These are phyloP conservation scores for Microplitis demolitor DNA, from an alignment of 1,140 invertebrate genomes.

Conservation along the genomic window DNA sequence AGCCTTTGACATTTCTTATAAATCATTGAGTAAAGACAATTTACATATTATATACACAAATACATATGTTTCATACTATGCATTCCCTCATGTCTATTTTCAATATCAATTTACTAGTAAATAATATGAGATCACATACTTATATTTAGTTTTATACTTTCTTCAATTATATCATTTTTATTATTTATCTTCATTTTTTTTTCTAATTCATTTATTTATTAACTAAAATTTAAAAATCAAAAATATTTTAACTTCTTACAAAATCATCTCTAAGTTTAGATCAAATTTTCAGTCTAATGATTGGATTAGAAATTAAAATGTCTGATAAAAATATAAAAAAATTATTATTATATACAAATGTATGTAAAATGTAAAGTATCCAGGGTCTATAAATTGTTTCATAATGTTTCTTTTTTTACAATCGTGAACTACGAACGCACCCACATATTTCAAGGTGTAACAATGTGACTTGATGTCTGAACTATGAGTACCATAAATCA, in stretches of 20 bases:
- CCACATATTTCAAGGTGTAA: constrained; percentile 19
- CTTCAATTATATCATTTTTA: neutral
- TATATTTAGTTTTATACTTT: constrained; percentile 7
- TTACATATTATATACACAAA: constrained; percentile 6
- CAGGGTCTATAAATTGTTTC: too few relatives aligned
- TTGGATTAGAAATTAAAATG: too few relatives aligned
- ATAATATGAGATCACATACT: constrained; percentile 17
- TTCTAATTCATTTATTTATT: too few relatives aligned
- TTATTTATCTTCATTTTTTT: neutral
- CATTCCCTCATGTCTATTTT: constrained; percentile 15
- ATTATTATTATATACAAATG: too few relatives aligned
- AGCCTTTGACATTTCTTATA: constrained; percentile 13
- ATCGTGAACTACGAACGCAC: neutral
- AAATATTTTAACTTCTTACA: too few relatives aligned
- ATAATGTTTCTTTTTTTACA: too few relatives aligned
- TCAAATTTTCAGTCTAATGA: too few relatives aligned
- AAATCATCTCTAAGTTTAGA: too few relatives aligned
- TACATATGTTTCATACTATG: neutral
- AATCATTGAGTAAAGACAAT: neutral
- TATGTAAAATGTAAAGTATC: too few relatives aligned
- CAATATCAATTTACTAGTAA: neutral
- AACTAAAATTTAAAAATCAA: too few relatives aligned
- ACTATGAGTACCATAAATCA: neutral
- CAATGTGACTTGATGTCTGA: neutral
- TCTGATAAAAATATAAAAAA: too few relatives aligned